Evolutionary conservation across 1,140 invertebrate species (phyloP).

Genomic region (Phenacoccus solenopsis): DNA sequence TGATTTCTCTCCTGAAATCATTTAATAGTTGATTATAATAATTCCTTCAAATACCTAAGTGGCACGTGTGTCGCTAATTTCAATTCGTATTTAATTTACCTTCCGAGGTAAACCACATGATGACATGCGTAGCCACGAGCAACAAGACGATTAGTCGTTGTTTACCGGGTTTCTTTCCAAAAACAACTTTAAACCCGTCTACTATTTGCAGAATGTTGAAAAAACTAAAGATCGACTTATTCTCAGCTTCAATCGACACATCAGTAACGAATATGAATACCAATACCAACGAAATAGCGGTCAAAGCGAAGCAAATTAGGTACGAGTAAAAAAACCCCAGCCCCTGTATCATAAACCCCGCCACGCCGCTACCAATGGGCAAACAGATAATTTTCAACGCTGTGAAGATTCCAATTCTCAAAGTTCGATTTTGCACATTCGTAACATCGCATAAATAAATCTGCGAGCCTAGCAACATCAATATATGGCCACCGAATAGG

Average conservation of each 20-base stretch:
- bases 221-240: neutral
- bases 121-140: neutral
- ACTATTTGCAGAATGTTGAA: neutral
- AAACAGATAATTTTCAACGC: neutral
- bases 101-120: neutral
- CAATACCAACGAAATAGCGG: neutral
- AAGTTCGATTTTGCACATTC: neutral
- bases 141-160: neutral
- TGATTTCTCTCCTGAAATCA: conserved; percentile 25
- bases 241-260: neutral
- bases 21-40: neutral
- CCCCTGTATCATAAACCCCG: neutral
- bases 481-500: neutral
- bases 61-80: too few species aligned
- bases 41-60: neutral
- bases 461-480: too few species aligned
- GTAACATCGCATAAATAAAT: neutral
- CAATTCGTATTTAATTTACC: neutral
- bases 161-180: neutral
- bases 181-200: neutral
- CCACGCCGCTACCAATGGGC: neutral
- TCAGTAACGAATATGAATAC: neutral
- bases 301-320: neutral
- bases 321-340: neutral
- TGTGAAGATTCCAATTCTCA: neutral